A percentile compares a stretch with the other conserved stretches of the same genome.
Evolutionary conservation across 2,113 vertebrate genomes (phyloP).

Genomic region (Entosphenus tridentatus): DNA sequence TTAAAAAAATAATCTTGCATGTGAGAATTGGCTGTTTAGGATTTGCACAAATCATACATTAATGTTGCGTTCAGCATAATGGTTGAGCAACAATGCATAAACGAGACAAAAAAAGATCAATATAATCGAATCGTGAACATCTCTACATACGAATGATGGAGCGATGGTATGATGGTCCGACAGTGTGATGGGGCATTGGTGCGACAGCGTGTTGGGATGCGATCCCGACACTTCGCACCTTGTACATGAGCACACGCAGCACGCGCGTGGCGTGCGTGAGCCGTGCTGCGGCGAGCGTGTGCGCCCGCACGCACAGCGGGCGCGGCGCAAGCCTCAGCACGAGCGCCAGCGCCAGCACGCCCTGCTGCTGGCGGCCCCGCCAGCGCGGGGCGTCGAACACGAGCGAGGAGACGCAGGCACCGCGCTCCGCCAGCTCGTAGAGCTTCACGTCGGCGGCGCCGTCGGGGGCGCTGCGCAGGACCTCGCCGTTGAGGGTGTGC

Average conservation of each 20-base stretch:
- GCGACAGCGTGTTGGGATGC: not conserved
- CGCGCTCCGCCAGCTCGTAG: conserved; percentile 82
- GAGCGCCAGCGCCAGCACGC: conserved; percentile 53
- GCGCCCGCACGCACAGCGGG: conserved; percentile 70
- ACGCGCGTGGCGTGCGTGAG: not conserved
- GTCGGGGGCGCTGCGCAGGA: conserved; percentile 74
- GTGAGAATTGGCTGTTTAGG: no score
- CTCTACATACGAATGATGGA: no score
- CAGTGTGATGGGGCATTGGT: no score
- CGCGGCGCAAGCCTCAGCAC: conserved; percentile 76
- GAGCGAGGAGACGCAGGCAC: conserved; percentile 80
- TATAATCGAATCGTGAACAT: no score
- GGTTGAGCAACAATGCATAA: no score
- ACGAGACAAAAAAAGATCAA: no score
- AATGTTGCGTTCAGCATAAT: no score
- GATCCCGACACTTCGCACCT: conserved; percentile 1
- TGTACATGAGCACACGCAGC: not conserved
- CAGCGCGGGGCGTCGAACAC: conserved; percentile 51
- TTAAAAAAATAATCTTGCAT: no score
- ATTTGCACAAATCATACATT: no score
- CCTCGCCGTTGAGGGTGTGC: conserved; percentile 89
- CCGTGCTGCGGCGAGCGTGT: conserved; percentile 16
- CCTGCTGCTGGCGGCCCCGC: not conserved
- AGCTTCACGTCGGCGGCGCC: conserved; percentile 93
- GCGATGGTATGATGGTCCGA: no score